A percentile compares a stretch with the other conserved stretches of the same genome.
These are phyloP conservation scores for Caenorhabditis wallacei DNA, from an alignment of 2,888 invertebrate genomes.

Conservation along the genomic window DNA sequence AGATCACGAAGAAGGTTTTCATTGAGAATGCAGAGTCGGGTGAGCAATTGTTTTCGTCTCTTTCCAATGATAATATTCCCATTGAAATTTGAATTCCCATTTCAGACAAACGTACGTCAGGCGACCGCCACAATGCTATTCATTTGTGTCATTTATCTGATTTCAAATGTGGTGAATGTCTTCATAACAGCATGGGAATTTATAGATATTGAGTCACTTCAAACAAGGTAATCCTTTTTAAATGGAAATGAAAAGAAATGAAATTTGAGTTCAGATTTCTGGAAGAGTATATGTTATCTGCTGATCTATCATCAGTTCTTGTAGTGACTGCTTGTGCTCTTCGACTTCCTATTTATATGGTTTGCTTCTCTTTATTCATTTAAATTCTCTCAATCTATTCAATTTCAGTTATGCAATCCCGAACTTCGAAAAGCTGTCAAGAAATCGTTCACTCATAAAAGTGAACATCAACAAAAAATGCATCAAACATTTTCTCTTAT, in stretches of 20 bases:
- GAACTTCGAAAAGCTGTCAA: constrained; percentile 67
- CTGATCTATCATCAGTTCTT: constrained; percentile 67
- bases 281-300: constrained; percentile 67
- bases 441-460: constrained; percentile 47
- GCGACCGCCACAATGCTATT: constrained; percentile 69
- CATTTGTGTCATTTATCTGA: constrained; percentile 67
- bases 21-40: constrained; percentile 55
- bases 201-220: constrained; percentile 64
- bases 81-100: constrained; percentile 7
- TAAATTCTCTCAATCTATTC: too few relatives aligned
- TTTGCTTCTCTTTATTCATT: constrained; percentile 5
- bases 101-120: constrained; percentile 68
- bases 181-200: constrained; percentile 73
- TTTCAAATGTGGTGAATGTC: constrained; percentile 68
- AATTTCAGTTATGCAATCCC: constrained; percentile 67
- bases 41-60: constrained; percentile 1
- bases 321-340: constrained; percentile 69
- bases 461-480: constrained; percentile 61
- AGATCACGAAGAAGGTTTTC: constrained; percentile 46
- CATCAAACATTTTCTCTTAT: constrained; percentile 61
- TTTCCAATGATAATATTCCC: constrained; percentile 1
- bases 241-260: neutral
- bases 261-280: constrained; percentile 55
- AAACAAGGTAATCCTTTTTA: constrained; percentile 22
- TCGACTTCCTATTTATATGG: constrained; percentile 70